These are phyloP conservation scores for Sebastes trivittatus DNA, from an alignment of 2,797 vertebrate genomes.

Conservation along the genomic window DNA sequence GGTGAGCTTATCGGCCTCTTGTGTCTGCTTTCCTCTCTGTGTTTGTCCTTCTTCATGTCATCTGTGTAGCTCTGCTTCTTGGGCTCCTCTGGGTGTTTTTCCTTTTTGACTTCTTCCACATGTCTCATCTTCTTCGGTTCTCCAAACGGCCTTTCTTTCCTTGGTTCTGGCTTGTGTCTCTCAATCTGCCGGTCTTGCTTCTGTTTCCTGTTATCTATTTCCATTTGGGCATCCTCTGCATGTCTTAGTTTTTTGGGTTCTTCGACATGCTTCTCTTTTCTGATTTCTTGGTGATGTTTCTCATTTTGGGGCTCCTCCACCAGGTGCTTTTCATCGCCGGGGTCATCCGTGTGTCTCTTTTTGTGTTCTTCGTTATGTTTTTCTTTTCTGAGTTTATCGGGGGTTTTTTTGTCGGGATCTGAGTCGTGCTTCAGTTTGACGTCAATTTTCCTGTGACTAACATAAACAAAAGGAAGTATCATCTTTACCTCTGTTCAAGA, in stretches of 20 bases:
- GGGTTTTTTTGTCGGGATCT: slow-evolving; percentile 70
- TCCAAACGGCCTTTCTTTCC: slow-evolving; percentile 45
- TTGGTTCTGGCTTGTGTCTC: slow-evolving; percentile 58
- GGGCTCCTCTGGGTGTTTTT: slow-evolving; percentile 54
- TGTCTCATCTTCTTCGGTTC: slow-evolving; percentile 58
- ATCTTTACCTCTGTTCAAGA: slow-evolving; percentile 20
- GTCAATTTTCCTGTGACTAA: slow-evolving; percentile 72
- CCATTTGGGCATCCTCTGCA: slow-evolving; percentile 7
- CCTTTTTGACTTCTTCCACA: slow-evolving; percentile 53
- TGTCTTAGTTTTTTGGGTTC: slow-evolving; percentile 19
- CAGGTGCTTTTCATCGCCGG: slow-evolving; percentile 17
- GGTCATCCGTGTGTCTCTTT: slow-evolving; percentile 23
- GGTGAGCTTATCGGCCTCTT: slow-evolving; percentile 26
- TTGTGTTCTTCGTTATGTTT: slow-evolving; percentile 51
- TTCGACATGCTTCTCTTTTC: slow-evolving; percentile 36
- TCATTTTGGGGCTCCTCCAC: slow-evolving; percentile 24
- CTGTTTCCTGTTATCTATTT: slow-evolving; percentile 40
- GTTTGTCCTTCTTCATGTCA: slow-evolving; percentile 39
- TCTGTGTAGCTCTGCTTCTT: slow-evolving; percentile 54
- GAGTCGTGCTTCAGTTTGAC: slow-evolving; percentile 61
- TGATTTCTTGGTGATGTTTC: slow-evolving; percentile 43
- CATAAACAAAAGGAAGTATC: slow-evolving; percentile 55
- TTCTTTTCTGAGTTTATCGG: slow-evolving; percentile 64
- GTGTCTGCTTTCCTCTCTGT: slow-evolving; percentile 19
- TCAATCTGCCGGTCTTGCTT: slow-evolving; percentile 44